Conservation (phyloP, 2,888 invertebrate species). For the Achlya flavicornis region DNA sequence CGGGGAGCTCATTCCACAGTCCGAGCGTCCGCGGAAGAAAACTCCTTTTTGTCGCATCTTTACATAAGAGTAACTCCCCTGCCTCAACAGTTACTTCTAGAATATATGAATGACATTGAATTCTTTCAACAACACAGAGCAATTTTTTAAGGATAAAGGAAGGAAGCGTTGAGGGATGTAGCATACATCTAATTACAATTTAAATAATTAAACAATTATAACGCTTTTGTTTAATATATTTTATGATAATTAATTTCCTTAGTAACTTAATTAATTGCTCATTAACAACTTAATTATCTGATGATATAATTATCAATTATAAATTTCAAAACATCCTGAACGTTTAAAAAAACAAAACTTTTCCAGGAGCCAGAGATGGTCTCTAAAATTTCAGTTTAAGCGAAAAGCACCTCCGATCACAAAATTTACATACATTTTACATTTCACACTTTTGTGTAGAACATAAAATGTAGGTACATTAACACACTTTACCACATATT, state of each 20-base stretch:
- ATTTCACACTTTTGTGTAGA: neutral
- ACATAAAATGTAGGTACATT: conserved; percentile 8
- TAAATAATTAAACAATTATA: neutral
- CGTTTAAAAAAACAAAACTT: neutral
- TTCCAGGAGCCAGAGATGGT: no score
- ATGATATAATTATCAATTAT: neutral
- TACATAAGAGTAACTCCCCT: neutral
- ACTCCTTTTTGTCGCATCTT: no score
- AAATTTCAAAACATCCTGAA: neutral
- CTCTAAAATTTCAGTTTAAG: no score
- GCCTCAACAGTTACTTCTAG: neutral
- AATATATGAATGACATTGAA: neutral
- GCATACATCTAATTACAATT: neutral
- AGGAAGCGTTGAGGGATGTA: neutral
- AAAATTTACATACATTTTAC: neutral
- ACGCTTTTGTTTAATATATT: neutral
- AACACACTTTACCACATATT: conserved; percentile 21
- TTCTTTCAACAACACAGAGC: neutral
- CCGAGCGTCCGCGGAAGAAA: no score
- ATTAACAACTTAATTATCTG: neutral
- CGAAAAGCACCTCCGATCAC: neutral
- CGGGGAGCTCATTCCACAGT: no score
- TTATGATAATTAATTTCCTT: neutral
- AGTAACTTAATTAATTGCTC: neutral
- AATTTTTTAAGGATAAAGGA: neutral